Conservation (phyloP, 2,113 vertebrate genomes). For the Peromyscus leucopus region DNA sequence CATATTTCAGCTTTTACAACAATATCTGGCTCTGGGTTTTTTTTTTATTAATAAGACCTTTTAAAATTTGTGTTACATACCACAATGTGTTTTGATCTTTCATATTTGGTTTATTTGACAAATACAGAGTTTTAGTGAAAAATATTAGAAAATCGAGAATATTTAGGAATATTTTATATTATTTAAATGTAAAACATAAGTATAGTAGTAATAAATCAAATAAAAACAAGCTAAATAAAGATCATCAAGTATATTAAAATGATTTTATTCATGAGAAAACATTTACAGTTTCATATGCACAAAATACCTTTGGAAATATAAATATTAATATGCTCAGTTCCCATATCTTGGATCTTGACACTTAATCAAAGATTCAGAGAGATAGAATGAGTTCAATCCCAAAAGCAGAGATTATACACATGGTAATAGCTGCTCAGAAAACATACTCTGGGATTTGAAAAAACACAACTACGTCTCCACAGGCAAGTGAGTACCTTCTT, state of each 20-base stretch:
- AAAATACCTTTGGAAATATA: neutral
- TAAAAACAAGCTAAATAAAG: neutral
- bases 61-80: neutral
- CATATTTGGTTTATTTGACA: neutral
- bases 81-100: neutral
- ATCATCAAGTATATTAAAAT: neutral
- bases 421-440: neutral
- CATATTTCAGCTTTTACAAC: too few relatives aligned
- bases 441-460: neutral
- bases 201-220: neutral
- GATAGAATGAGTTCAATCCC: neutral
- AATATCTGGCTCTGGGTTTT: too few relatives aligned
- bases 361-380: neutral
- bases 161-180: neutral
- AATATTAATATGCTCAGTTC: neutral
- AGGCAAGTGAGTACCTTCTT: neutral
- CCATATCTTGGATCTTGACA: neutral
- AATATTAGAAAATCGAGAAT: slow-evolving; percentile 42
- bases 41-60: too few relatives aligned
- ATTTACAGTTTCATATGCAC: neutral
- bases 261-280: neutral
- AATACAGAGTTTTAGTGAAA: neutral
- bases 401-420: neutral
- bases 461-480: neutral
- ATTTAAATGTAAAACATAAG: neutral